Base-by-base conservation (phyloP, 1,140 invertebrate species). In the Agrilus planipennis region DNA sequence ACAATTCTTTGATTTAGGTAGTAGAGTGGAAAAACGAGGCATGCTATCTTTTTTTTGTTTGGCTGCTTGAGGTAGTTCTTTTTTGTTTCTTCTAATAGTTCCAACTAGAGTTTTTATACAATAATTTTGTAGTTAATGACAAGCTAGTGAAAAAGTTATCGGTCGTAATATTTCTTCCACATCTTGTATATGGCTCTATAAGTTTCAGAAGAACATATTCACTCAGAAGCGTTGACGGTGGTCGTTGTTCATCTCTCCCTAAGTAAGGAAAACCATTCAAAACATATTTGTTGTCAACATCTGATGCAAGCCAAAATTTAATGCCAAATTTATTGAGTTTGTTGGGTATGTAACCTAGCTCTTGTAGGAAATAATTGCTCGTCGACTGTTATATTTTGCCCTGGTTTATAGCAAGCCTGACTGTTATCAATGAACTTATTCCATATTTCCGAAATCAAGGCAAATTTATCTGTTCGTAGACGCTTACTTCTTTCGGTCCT, bases 311-410 rank as follows among this genome's bases (percentile, higher is more conserved):
- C 55, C 60, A 63, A 53, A 61, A 61, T 45, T 60, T 58, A 41
- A 57, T 53, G 10, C 53, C 56, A 49, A 59, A 63, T 48, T 63
- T 61, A 48, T 63, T 41, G 2, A 55, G 56, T 49, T 64, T 64
- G 29, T 55, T 52, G n/a, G n/a, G n/a, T n/a, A n/a, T n/a, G n/a
- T n/a, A n/a, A 63, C 38, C 52, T 49, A 4, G 50, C 42, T 53
- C 62, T 58, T 3, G 57, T 52, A 27, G 55, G 53, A 51, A 60
- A 63, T 25, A 62, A 43, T 32, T 63, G 59, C 46, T 64, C 57
- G 54, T 61, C 57, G 14, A 39, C 12, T 7, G 54, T 56, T 25
- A 61, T 50, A 50, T 60, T 52, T 44, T 19, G 34, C 34, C 47
- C 52, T 37, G 56, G 52, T 37, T 50, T 54, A 38, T 56, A 62